Evolutionary conservation across 2,113 vertebrate species (phyloP).

Genomic region (Dasyurus viverrinus): DNA sequence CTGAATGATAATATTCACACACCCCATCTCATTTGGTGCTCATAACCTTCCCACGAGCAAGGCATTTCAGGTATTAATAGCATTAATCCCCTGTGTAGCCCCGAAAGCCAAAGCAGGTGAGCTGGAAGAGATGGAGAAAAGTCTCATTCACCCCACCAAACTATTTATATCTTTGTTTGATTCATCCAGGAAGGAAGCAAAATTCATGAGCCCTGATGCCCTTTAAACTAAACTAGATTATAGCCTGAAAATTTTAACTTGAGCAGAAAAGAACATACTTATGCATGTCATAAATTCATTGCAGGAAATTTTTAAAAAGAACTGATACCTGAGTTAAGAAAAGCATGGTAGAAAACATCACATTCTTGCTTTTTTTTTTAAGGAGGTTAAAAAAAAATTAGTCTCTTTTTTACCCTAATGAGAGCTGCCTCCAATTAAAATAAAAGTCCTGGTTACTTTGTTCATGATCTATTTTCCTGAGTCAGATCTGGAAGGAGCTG

Average conservation of each 20-base stretch:
- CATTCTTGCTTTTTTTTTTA: not conserved
- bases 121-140: not conserved
- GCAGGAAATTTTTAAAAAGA: conserved; percentile 1
- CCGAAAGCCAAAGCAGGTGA: not conserved
- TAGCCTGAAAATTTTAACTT: not conserved
- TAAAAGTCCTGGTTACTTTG: conserved; percentile 58
- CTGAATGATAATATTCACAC: not conserved
- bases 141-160: not conserved
- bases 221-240: not conserved
- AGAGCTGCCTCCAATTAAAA: conserved; percentile 69
- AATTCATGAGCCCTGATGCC: not conserved
- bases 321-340: conserved; percentile 18
- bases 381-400: conserved; percentile 62
- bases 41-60: not conserved
- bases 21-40: not conserved
- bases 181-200: not conserved
- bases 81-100: not conserved
- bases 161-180: not conserved
- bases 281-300: not conserved
- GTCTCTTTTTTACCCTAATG: conserved; percentile 67
- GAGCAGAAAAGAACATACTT: not conserved
- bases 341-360: conserved; percentile 25
- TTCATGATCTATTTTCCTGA: conserved; percentile 59
- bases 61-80: not conserved
- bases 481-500: conserved; percentile 35